phyloP scores from a whole-genome alignment of 1,140 invertebrate genomes.

The Augochlora pura region DNA sequence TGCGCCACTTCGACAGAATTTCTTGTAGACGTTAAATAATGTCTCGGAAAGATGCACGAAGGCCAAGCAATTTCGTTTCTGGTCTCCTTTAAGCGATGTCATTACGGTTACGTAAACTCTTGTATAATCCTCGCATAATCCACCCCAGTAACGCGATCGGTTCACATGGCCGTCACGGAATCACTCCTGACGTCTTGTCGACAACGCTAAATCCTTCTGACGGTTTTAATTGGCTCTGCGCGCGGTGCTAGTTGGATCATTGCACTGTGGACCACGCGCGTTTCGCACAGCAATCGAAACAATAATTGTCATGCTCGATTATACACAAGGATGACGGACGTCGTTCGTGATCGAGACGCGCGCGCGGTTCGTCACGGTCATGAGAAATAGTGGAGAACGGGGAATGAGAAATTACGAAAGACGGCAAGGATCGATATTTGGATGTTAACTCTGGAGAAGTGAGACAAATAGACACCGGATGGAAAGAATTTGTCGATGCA shows the following conservation, averaged over 20 bases:
- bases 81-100: background rate
- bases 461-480: no score
- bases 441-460: no score
- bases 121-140: slow-evolving; percentile 24
- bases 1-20: no score
- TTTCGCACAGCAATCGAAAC: background rate
- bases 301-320: no score
- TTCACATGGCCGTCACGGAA: background rate
- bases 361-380: no score
- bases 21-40: slow-evolving; percentile 6
- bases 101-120: slow-evolving; percentile 50
- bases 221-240: background rate
- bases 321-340: no score
- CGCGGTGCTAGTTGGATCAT: background rate
- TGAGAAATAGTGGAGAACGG: no score
- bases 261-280: background rate
- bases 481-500: no score
- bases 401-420: no score
- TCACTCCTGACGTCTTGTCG: no score
- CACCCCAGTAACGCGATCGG: background rate
- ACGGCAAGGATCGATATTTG: no score
- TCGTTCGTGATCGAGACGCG: no score
- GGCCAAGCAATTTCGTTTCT: background rate
- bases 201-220: background rate
- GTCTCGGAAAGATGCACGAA: background rate